Evolutionary conservation across 2,113 vertebrate genomes (phyloP).

Genomic region (Lipophrys pholis): DNA sequence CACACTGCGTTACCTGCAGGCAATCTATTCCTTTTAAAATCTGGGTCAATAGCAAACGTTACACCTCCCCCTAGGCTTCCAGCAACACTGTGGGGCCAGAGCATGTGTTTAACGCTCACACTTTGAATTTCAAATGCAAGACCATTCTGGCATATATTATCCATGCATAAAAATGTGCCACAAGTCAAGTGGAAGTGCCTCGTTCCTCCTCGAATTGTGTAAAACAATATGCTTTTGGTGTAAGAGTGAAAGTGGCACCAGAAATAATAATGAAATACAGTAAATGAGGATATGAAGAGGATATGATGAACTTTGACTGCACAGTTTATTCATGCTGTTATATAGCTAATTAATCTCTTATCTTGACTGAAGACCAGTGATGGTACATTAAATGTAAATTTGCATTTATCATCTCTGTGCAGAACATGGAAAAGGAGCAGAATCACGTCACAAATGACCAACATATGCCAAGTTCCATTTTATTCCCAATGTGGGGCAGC

Average conservation of each 20-base stretch:
- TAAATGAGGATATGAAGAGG: conserved; percentile 5
- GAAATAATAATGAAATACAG: conserved; percentile 38
- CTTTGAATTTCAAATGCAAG: conserved; percentile 72
- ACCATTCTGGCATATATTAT: conserved; percentile 50
- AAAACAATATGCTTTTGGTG: conserved; percentile 22
- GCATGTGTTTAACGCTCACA: conserved; percentile 72
- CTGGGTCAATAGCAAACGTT: conserved; percentile 78
- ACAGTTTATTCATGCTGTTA: conserved; percentile 26
- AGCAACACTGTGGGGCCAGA: conserved; percentile 57
- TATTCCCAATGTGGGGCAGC: conserved; percentile 73
- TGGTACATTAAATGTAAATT: conserved; percentile 15
- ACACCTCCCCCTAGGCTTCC: conserved; percentile 50
- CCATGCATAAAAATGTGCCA: conserved; percentile 40
- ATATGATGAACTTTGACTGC: conserved; percentile 25
- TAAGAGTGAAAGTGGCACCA: conserved; percentile 11
- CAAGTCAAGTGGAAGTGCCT: conserved; percentile 43
- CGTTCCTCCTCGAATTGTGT: conserved; percentile 15
- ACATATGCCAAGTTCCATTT: conserved; percentile 69
- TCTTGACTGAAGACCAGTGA: conserved; percentile 20
- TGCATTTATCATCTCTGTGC: conserved; percentile 9
- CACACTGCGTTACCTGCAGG: conserved; percentile 65
- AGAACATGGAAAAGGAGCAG: conserved; percentile 13
- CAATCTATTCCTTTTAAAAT: conserved; percentile 72
- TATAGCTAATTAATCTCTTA: conserved; percentile 30
- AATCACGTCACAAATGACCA: conserved; percentile 58